Base-by-base conservation (phyloP, 1,140 invertebrate species). In the Elysia chlorotica region DNA sequence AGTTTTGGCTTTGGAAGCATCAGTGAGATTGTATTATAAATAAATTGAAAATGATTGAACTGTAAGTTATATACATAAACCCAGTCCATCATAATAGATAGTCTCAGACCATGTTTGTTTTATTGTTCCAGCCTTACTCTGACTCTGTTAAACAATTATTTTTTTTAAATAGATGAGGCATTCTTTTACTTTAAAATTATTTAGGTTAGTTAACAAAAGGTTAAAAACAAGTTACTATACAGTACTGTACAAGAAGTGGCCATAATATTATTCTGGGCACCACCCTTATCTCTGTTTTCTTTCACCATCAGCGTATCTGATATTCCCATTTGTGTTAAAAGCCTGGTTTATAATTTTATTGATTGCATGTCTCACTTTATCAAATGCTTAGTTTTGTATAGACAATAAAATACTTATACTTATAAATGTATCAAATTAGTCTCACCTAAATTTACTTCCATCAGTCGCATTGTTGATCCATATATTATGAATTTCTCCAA, bases 401-500 rank as follows among this genome's bases (percentile, higher is more conserved):
- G 10, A 48, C 10, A 48, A 48, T 48, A n/a, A 14, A 48, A 48
- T 48, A 14, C 41, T 10, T n/a, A 48, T 25, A 6, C 56, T 59
- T 59, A 59, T 17, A 59, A 17, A 59, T 59, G 25, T 23, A 25
- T 10, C 56, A 59, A 6, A 28, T 10, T 25, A 23, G 1, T 62
- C 69, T 62, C 63, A 71, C 69, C 36, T 59, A 63, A 38, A 71
- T 63, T 71, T 71, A 25, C 23, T 71, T 33, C 69, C 69, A 71
- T 71, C 69, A 33, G 56, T 28, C 4, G 57, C 1, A 53, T 19
- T 71, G 37, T 63, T 63, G 2, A 63, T 63, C 56, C 56, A 71
- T 71, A 71, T 71, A 48, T 36, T 53, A 36, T 71, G 69, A n/a
- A 71, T 36, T 63, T 71, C 69, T n/a, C 69, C 69, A 63, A 61